Conservation (phyloP, 2,888 invertebrate species). For the Hirtodrosophila trivittata region DNA sequence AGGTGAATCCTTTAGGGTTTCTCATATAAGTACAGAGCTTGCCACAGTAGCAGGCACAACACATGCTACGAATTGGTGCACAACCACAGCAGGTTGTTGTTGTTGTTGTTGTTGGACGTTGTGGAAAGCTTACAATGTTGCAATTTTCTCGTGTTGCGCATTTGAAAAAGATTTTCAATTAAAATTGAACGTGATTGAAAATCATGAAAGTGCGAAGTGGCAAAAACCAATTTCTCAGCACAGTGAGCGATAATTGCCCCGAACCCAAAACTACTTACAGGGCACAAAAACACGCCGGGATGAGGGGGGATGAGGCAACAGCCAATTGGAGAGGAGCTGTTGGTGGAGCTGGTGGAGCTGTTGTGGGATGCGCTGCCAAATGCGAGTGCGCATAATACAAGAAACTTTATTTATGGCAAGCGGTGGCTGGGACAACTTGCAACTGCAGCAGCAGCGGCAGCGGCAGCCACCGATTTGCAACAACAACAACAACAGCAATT, state of each 20-base stretch:
- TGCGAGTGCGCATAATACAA: conserved; percentile 75
- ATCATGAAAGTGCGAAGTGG: conserved; percentile 79
- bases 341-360: conserved; percentile 36
- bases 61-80: neutral
- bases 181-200: conserved; percentile 79
- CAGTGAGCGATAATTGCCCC: conserved; percentile 78
- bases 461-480: conserved; percentile 61
- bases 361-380: conserved; percentile 79
- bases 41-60: neutral
- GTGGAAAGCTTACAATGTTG: conserved; percentile 30
- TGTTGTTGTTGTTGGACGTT: too few species aligned
- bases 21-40: neutral
- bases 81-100: too few species aligned
- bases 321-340: conserved; percentile 8
- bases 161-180: conserved; percentile 74
- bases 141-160: conserved; percentile 28
- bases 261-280: conserved; percentile 31
- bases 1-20: neutral
- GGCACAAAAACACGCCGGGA: conserved; percentile 36
- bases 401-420: conserved; percentile 74
- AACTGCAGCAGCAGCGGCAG: conserved; percentile 37
- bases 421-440: conserved; percentile 55
- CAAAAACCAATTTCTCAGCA: conserved; percentile 79
- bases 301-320: conserved; percentile 11
- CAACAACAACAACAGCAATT: conserved; percentile 54